Evolutionary conservation across 2,797 vertebrate genomes (phyloP).

Genomic region (Chrosomus eos): DNA sequence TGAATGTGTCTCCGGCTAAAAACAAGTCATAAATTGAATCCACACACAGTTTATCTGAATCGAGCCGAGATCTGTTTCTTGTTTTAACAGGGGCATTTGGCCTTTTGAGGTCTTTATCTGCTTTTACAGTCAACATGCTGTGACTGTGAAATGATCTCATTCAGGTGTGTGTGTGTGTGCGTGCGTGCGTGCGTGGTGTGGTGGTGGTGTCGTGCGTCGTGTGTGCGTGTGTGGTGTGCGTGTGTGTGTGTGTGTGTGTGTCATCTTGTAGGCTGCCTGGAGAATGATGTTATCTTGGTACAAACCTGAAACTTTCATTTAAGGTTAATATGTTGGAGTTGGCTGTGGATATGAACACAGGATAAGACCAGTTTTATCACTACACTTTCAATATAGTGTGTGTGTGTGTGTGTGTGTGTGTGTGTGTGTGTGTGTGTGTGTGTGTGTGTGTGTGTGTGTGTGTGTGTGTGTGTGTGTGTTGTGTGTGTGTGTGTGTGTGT

Average conservation of each 20-base stretch:
- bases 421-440: not conserved
- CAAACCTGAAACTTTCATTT: constrained; percentile 42
- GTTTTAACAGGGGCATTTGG: constrained; percentile 41
- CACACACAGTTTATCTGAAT: constrained; percentile 39
- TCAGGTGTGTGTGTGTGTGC: not conserved
- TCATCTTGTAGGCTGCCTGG: constrained; percentile 28
- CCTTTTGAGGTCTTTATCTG: constrained; percentile 47
- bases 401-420: not conserved
- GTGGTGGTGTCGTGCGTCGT: too few relatives aligned
- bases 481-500: not conserved
- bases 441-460: not conserved
- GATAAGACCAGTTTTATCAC: constrained; percentile 29
- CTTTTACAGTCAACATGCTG: constrained; percentile 43
- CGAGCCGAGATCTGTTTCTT: constrained; percentile 38
- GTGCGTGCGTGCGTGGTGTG: not conserved
- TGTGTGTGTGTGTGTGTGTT: not conserved
- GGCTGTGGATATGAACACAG: constrained; percentile 38
- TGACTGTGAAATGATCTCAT: constrained; percentile 44
- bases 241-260: not conserved
- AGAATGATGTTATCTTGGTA: constrained; percentile 38
- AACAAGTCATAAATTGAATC: constrained; percentile 43
- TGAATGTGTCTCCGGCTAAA: constrained; percentile 23
- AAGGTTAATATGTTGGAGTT: constrained; percentile 37
- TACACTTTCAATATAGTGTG: constrained; percentile 3
- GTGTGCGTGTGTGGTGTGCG: not conserved